A percentile compares a stretch with the other conserved stretches of the same genome.
These are phyloP conservation scores for Urosaurus nigricauda DNA, from an alignment of 2,797 vertebrate genomes.

Conservation along the genomic window DNA sequence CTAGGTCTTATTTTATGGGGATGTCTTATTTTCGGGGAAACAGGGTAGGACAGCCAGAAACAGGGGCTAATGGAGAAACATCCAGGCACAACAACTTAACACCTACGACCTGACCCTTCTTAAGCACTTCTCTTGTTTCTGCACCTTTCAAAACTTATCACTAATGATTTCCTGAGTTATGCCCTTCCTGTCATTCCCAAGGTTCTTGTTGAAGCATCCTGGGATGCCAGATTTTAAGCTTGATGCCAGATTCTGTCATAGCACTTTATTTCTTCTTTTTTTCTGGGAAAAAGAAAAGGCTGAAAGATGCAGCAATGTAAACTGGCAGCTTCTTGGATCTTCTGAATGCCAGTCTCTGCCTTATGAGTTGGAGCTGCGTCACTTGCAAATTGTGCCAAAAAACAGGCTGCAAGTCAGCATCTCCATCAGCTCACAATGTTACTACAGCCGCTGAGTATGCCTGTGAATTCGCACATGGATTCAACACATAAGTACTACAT, in stretches of 20 bases:
- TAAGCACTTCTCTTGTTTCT: constrained; percentile 4
- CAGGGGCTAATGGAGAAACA: not conserved
- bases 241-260: not conserved
- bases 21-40: too few relatives aligned
- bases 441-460: not conserved
- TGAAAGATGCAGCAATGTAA: not conserved
- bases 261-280: too few relatives aligned
- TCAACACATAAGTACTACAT: not conserved
- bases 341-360: not conserved
- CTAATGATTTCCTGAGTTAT: not conserved
- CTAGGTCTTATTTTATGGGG: too few relatives aligned
- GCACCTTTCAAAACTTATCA: not conserved
- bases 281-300: not conserved
- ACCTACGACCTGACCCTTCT: not conserved
- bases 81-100: not conserved
- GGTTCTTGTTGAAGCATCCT: constrained; percentile 1
- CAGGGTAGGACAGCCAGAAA: not conserved
- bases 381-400: constrained; percentile 1
- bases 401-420: not conserved
- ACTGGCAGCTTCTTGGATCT: not conserved
- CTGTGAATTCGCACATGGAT: not conserved
- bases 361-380: not conserved
- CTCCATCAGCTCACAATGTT: not conserved
- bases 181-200: not conserved
- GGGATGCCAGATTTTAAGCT: not conserved